Evolutionary conservation across 2,797 vertebrate genomes (phyloP).

Genomic region (Lates japonicus): DNA sequence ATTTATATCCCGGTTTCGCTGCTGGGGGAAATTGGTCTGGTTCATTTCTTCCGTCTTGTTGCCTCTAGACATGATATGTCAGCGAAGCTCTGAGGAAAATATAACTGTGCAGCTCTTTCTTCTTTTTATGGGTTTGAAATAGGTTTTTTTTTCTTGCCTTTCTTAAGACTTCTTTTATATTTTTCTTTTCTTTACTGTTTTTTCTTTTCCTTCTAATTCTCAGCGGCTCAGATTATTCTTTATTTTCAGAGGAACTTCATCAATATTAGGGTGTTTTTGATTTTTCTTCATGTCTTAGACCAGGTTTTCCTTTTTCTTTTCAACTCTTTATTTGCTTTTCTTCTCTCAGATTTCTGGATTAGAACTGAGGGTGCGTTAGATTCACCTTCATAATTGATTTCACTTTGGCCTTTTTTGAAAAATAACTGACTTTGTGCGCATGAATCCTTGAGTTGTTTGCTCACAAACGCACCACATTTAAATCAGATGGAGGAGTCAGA

Average conservation of each 20-base stretch:
- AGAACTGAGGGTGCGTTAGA: neutral
- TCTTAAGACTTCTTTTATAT: neutral
- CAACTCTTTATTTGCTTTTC: no score
- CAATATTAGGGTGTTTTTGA: neutral
- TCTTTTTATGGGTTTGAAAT: neutral
- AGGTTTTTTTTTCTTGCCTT: neutral
- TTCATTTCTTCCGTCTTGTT: constrained; percentile 36
- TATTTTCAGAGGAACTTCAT: neutral
- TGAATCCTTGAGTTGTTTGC: neutral
- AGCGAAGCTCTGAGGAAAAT: constrained; percentile 14
- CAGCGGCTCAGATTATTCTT: neutral
- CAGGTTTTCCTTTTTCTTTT: neutral
- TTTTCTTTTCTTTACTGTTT: neutral
- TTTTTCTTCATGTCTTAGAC: neutral
- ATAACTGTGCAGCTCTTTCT: neutral
- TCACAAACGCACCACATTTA: neutral
- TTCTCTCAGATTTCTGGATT: neutral
- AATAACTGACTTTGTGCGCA: neutral
- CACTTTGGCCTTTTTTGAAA: neutral
- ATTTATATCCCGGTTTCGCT: constrained; percentile 43
- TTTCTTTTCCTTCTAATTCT: neutral
- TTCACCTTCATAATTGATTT: neutral
- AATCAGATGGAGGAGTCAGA: constrained; percentile 1
- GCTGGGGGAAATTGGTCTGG: constrained; percentile 28
- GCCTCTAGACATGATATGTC: constrained; percentile 36